These are phyloP conservation scores for Drosophila gunungcola DNA, from an alignment of 1,140 invertebrate species.

Conservation along the genomic window DNA sequence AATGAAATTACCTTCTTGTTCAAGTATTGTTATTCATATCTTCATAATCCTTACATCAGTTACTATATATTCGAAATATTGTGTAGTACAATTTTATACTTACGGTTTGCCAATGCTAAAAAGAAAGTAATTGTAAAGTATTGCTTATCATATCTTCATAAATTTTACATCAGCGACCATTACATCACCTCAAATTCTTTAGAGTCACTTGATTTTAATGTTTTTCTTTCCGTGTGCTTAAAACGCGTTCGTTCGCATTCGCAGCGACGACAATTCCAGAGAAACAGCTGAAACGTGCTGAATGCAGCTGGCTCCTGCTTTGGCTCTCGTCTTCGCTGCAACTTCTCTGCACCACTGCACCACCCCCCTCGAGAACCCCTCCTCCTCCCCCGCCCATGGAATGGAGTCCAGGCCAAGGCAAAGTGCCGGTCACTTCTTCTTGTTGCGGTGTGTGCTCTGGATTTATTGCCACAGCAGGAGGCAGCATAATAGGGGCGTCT, in stretches of 20 bases:
- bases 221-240: not conserved
- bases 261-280: constrained; percentile 64
- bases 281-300: constrained; percentile 62
- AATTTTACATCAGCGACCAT: too few species aligned
- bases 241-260: constrained; percentile 48
- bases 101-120: too few species aligned
- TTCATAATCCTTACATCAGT: too few species aligned
- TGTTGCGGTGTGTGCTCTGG: constrained; percentile 60
- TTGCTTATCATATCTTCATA: too few species aligned
- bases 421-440: constrained; percentile 57
- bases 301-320: constrained; percentile 67
- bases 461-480: constrained; percentile 67
- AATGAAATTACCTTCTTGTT: too few species aligned
- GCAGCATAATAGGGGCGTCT: constrained; percentile 26
- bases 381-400: constrained; percentile 14
- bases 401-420: constrained; percentile 72
- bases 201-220: not conserved
- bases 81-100: too few species aligned
- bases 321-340: constrained; percentile 14
- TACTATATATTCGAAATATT: too few species aligned
- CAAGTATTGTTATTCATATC: too few species aligned
- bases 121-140: too few species aligned
- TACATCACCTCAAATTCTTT: not conserved
- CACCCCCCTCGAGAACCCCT: constrained; percentile 1
- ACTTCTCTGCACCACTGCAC: not conserved